A percentile compares a stretch with the other conserved stretches of the same genome.
Conservation (phyloP, 2,888 invertebrate species). For the Drosophila subquinaria region DNA sequence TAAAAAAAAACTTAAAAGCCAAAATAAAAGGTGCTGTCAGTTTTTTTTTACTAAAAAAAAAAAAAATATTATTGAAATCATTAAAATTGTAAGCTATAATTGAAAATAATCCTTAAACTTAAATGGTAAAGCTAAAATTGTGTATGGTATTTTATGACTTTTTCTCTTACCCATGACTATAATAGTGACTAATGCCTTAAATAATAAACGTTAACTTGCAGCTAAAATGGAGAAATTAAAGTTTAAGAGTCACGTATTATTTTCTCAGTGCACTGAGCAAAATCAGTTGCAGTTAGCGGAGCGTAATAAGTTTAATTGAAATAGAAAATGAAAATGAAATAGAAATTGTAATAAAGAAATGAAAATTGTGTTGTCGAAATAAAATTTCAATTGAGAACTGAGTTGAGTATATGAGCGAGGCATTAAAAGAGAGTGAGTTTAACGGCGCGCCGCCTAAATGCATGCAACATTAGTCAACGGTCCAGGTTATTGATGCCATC, state of each 20-base stretch:
- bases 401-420: conserved; percentile 9
- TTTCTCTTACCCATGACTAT: too few species aligned
- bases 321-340: conserved; percentile 26
- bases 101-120: too few species aligned
- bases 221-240: too few species aligned
- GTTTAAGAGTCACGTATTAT: neutral
- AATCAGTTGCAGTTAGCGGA: conserved; percentile 22
- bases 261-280: conserved; percentile 20
- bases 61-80: too few species aligned
- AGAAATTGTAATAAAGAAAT: conserved; percentile 8
- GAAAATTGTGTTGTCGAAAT: neutral
- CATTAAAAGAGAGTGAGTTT: conserved; percentile 6
- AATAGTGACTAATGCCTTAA: too few species aligned
- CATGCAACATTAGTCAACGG: conserved; percentile 47
- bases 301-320: conserved; percentile 51
- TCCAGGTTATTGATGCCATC: conserved; percentile 5
- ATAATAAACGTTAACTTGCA: too few species aligned
- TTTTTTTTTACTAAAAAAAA: too few species aligned
- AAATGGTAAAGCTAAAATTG: too few species aligned
- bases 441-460: conserved; percentile 25
- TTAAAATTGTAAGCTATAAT: too few species aligned
- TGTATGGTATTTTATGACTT: too few species aligned
- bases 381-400: conserved; percentile 26
- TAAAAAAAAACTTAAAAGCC: too few species aligned
- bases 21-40: too few species aligned